phyloP scores from a whole-genome alignment of 2,113 vertebrate species.

The Mus musculus region GRCm39 chr4:26477001-26477500 shows the following conservation, averaged over 20 bases:
- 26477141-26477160: background rate
- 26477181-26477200: background rate
- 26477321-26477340: background rate
- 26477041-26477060: background rate
- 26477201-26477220: background rate
- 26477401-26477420: background rate
- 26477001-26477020: background rate
- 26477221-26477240: background rate
- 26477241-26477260: background rate
- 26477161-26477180: background rate
- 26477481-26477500: background rate
- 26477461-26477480: background rate
- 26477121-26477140: background rate
- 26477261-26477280: background rate
- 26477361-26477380: background rate
- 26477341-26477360: background rate
- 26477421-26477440: background rate
- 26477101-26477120: slow-evolving; percentile 6
- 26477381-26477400: background rate
- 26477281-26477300: fast-evolving
- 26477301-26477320: background rate
- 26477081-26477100: background rate
- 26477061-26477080: slow-evolving; percentile 35
- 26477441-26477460: background rate
- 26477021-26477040: background rate